phyloP scores from a whole-genome alignment of 2,113 vertebrate species.

The Rhinopomastus cyanomelas region DNA sequence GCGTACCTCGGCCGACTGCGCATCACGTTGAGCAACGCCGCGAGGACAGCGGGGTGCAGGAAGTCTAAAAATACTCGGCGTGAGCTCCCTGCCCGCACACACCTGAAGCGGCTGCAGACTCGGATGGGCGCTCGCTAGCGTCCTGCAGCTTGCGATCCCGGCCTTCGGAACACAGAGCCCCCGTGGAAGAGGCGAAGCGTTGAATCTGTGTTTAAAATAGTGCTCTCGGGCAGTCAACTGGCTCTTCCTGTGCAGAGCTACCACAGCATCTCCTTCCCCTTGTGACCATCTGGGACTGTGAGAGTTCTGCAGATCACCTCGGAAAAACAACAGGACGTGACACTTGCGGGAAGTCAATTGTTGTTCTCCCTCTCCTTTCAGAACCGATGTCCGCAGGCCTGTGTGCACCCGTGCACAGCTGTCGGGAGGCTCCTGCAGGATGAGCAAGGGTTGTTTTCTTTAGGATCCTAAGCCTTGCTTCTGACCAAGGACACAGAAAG shows the following conservation, averaged over 20 bases:
- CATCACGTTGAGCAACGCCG: conserved; percentile 24
- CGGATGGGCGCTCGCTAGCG: neutral
- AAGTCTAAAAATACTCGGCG: conserved; percentile 69
- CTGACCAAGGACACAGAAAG: neutral
- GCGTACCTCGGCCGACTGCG: conserved; percentile 31
- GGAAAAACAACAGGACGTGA: conserved; percentile 12
- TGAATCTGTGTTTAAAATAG: neutral
- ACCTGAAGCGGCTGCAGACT: conserved; percentile 32
- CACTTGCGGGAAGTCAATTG: conserved; percentile 31
- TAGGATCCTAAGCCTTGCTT: neutral
- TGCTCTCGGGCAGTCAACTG: neutral
- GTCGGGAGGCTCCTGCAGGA: neutral
- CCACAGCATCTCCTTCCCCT: neutral
- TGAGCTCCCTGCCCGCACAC: conserved; percentile 17
- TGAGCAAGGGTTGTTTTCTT: neutral
- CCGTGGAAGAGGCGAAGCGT: neutral
- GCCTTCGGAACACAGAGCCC: neutral
- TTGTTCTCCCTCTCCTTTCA: conserved; percentile 22
- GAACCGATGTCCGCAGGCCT: neutral
- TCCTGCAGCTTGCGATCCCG: neutral
- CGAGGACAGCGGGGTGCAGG: conserved; percentile 59
- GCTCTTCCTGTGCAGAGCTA: neutral
- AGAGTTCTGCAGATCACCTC: conserved; percentile 12
- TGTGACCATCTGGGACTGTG: conserved; percentile 42
- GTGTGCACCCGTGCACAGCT: neutral